Conservation (phyloP, 2,888 invertebrate genomes). For the Pterostichus madidus region DNA sequence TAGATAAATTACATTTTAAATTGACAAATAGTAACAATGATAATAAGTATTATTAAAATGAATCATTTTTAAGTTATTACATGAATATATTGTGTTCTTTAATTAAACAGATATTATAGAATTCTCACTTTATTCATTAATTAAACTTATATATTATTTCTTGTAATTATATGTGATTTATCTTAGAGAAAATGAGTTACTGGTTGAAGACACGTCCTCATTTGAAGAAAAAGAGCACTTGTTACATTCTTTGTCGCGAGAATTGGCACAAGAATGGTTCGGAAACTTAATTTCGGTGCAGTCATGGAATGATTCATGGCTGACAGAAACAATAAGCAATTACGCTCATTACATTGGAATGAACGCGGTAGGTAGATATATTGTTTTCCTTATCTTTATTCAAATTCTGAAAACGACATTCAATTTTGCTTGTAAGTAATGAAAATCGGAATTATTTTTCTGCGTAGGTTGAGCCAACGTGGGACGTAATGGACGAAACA, state of each 20-base stretch:
- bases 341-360: slow-evolving; percentile 81
- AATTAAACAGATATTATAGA: no score
- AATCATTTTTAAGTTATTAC: no score
- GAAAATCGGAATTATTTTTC: slow-evolving; percentile 16
- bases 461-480: slow-evolving; percentile 79
- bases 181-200: slow-evolving; percentile 69
- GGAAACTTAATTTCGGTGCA: slow-evolving; percentile 85
- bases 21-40: no score
- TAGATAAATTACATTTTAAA: no score
- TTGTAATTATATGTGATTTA: background rate
- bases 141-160: no score
- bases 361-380: slow-evolving; percentile 78
- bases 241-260: slow-evolving; percentile 82
- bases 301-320: slow-evolving; percentile 87
- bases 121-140: no score
- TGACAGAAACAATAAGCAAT: slow-evolving; percentile 87
- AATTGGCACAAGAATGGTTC: slow-evolving; percentile 88
- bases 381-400: slow-evolving; percentile 22
- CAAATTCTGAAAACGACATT: slow-evolving; percentile 7
- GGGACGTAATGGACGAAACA: slow-evolving; percentile 80
- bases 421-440: slow-evolving; percentile 4
- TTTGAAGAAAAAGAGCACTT: slow-evolving; percentile 77
- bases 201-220: slow-evolving; percentile 68
- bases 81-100: no score
- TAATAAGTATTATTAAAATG: no score